phyloP scores from a whole-genome alignment of 2,888 invertebrate species.

The Silvanus unidentatus region DNA sequence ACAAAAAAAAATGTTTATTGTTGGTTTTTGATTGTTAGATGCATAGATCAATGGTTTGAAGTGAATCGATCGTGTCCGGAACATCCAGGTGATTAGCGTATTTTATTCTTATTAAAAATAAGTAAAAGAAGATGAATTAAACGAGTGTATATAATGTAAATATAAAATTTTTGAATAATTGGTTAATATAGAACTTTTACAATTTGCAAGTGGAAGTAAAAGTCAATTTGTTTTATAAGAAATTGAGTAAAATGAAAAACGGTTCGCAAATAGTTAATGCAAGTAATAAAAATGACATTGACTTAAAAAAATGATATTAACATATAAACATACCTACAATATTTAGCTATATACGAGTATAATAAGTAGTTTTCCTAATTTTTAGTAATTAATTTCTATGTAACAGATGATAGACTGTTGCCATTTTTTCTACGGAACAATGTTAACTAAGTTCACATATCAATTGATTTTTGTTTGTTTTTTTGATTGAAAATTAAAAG shows the following conservation, averaged over 20 bases:
- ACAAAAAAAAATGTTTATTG: conserved; percentile 5
- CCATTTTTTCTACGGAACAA: no score
- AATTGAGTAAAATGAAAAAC: no score
- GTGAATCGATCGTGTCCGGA: conserved; percentile 98
- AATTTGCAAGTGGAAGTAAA: neutral
- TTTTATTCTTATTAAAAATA: conserved; percentile 10
- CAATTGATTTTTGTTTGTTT: conserved; percentile 13
- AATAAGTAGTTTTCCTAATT: no score
- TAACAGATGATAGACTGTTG: no score
- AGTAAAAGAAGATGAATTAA: neutral
- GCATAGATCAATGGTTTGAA: conserved; percentile 99
- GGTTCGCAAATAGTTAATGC: no score
- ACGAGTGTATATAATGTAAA: conserved; percentile 29
- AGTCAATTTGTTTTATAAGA: no score
- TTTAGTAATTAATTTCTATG: no score
- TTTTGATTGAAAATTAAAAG: neutral
- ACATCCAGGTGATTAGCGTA: conserved; percentile 87
- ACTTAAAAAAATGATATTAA: no score
- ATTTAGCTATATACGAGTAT: neutral
- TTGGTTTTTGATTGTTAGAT: conserved; percentile 51
- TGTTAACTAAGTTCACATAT: conserved; percentile 21
- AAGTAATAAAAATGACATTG: no score
- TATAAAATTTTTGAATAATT: neutral
- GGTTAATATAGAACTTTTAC: neutral
- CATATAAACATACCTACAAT: neutral